These are phyloP conservation scores for Girardia tigrina DNA, from an alignment of 2,888 invertebrate genomes.

Conservation along the genomic window DNA sequence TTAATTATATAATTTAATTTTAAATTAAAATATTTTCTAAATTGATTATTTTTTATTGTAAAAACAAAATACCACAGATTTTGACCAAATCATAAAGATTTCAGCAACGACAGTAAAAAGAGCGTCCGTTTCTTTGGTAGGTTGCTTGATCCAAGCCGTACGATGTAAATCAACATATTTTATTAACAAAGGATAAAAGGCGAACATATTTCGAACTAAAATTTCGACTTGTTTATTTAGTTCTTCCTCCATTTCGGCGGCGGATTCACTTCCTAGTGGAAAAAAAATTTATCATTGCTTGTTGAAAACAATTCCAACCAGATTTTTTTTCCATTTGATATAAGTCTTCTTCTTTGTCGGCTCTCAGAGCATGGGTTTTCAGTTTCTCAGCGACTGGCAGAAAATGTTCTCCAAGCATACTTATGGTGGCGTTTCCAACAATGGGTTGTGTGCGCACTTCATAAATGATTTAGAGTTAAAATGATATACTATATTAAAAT, in stretches of 20 bases:
- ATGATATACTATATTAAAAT: too few relatives aligned
- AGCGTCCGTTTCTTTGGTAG: constrained; percentile 82
- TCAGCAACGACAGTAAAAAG: constrained; percentile 87
- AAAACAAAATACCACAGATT: constrained; percentile 64
- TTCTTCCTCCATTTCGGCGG: constrained; percentile 34
- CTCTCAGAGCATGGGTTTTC: constrained; percentile 54
- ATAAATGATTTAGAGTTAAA: too few relatives aligned
- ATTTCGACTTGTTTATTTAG: constrained; percentile 59
- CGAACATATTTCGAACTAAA: constrained; percentile 88
- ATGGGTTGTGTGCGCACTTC: constrained; percentile 61
- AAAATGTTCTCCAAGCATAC: constrained; percentile 80
- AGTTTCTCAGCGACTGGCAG: constrained; percentile 84
- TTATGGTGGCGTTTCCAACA: constrained; percentile 90
- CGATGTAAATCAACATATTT: constrained; percentile 96
- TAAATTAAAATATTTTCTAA: too few relatives aligned
- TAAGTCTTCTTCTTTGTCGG: constrained; percentile 48
- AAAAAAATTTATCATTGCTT: background rate
- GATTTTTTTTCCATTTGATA: constrained; percentile 35
- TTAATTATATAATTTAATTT: too few relatives aligned
- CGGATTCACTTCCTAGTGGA: constrained; percentile 30
- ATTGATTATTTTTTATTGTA: too few relatives aligned
- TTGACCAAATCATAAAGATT: constrained; percentile 96
- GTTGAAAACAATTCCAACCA: background rate
- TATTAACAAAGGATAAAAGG: constrained; percentile 92
- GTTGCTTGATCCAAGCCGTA: constrained; percentile 89